A percentile compares a stretch with the other conserved stretches of the same genome.
phyloP scores from a whole-genome alignment of 2,888 invertebrate species.

The Ligdia adustata region DNA sequence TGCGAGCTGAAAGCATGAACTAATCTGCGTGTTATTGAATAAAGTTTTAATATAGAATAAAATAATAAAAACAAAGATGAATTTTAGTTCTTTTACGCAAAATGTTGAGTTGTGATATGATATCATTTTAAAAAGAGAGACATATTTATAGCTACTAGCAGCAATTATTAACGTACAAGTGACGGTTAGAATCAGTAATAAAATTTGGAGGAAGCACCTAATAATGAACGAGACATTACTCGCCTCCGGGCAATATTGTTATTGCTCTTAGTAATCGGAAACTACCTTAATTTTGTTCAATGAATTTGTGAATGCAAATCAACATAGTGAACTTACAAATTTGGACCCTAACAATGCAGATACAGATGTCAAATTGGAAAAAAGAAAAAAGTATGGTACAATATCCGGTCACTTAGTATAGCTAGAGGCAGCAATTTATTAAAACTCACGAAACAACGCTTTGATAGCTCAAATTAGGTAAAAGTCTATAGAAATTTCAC shows the following conservation, averaged over 20 bases:
- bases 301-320: slow-evolving; percentile 78
- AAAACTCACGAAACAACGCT: slow-evolving; percentile 68
- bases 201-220: slow-evolving; percentile 62
- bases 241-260: slow-evolving; percentile 66
- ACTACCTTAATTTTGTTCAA: slow-evolving; percentile 78
- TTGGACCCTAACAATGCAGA: slow-evolving; percentile 30
- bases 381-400: slow-evolving; percentile 42
- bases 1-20: too few relatives aligned
- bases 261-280: slow-evolving; percentile 74
- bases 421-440: slow-evolving; percentile 77
- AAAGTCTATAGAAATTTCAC: slow-evolving; percentile 62
- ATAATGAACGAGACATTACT: slow-evolving; percentile 61
- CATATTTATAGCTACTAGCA: slow-evolving; percentile 28
- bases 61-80: too few relatives aligned
- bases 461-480: slow-evolving; percentile 74
- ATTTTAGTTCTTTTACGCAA: too few relatives aligned
- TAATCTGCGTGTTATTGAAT: too few relatives aligned
- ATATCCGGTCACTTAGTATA: slow-evolving; percentile 74
- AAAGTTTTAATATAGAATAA: too few relatives aligned
- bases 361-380: slow-evolving; percentile 34
- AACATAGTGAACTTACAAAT: slow-evolving; percentile 31
- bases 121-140: slow-evolving; percentile 15
- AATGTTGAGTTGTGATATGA: neutral
- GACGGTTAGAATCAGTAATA: slow-evolving; percentile 41
- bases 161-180: slow-evolving; percentile 24